Evolutionary conservation across 1,140 invertebrate species (phyloP), one percentile per base, ranked within the genome.

Genomic region (Drosophila malerkotliana): DNA sequence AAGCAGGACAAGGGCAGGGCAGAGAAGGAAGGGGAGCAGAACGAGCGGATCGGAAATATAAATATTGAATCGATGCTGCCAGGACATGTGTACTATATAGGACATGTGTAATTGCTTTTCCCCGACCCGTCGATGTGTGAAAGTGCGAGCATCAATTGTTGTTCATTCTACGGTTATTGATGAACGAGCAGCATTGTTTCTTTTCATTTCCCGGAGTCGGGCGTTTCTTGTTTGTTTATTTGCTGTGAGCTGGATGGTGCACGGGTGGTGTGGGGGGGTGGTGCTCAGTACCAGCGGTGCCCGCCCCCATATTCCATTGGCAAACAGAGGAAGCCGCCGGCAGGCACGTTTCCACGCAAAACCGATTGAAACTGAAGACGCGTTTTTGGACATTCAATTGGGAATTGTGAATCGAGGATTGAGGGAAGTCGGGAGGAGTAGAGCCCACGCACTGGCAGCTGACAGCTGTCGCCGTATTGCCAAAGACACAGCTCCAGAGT

Each of bases 51-150:
- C 3, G 37, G 26, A 73, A 64, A 80, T 80, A 80, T 61, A 80
- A 84, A 72, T 59, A 77, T 64, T 69, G 61, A 77, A 69, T 54
- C 63, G 45, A 56, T 60, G 60, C 47, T 18, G 72, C 48, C 39
- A 28, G 63, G 39, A 68, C 34, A 37, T 14, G 26, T 39, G 52
- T 64, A 53, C 81, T 53, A 61, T 61, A 68, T 63, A 32, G 73
- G 69, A 87, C 82, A 85, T 87, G 82, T 87, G 82, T 85, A 85
- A 85, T 85, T 85, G 82, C 66, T 82, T 85, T 85, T 44, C 75
- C 72, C 30, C 56, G 32, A 51, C 49, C 15, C 61, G 12, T 34
- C 41, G 60, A 64, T 74, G 72, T 72, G 72, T 63, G 72, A 74
- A 63, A 28, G 21, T 30, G 60, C 52, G 32, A 48, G 18, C 48